Conservation (phyloP, 2,888 invertebrate genomes). For the Noctua fimbriata region DNA sequence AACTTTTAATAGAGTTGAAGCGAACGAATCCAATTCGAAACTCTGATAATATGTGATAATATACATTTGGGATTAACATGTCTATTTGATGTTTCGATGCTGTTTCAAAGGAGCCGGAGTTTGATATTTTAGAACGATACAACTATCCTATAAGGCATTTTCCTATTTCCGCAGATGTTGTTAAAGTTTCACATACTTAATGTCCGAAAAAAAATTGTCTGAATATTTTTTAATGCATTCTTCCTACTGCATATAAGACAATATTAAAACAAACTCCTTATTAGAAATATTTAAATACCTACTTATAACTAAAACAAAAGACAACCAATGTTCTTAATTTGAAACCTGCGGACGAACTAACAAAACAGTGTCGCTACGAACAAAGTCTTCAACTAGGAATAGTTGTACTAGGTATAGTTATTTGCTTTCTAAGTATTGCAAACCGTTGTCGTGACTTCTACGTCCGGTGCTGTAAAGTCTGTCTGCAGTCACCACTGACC, state of each 20-base stretch:
- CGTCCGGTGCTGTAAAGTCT: constrained; percentile 4
- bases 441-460: constrained; percentile 10
- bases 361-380: neutral
- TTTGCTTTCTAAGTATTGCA: constrained; percentile 30
- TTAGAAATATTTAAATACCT: neutral
- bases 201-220: neutral
- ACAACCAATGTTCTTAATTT: neutral
- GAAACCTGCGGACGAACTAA: neutral
- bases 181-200: no score
- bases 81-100: constrained; percentile 16
- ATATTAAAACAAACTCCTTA: neutral
- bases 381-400: constrained; percentile 12
- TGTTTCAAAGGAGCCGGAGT: constrained; percentile 8
- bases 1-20: constrained; percentile 81
- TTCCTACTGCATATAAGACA: neutral
- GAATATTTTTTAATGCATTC: neutral
- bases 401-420: neutral
- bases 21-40: constrained; percentile 73
- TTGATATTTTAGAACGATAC: neutral
- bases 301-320: neutral
- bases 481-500: constrained; percentile 11
- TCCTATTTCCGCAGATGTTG: neutral
- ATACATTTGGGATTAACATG: constrained; percentile 66
- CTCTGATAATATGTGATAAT: constrained; percentile 73
- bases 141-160: neutral